Base-by-base conservation (phyloP, 2,113 vertebrate genomes). In the Symphodus melops region DNA sequence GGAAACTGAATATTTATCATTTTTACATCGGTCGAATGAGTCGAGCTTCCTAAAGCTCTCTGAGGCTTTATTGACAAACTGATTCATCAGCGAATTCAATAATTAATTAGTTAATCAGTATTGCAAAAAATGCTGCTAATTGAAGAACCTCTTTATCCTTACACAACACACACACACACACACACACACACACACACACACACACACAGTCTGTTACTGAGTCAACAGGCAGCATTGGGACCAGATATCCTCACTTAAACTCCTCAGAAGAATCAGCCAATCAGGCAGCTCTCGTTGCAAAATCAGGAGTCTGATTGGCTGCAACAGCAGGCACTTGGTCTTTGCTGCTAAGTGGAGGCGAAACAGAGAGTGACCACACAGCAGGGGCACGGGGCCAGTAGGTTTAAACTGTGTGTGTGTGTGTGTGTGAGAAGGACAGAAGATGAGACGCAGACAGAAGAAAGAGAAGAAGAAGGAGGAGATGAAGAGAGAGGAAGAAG, bases 281-380 rank as follows among this genome's bases (percentile, higher is more conserved):
- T 91, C 83, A 77, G 0, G 5, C 1, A 8, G 56, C 72, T 6
- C 41, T 9, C 5, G 7, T 37, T 57, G 44, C 4, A 42, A 68
- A 48, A 46, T 17, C 61, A 11, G 51, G 3, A n/a, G 17, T 75
- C 20, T 77, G 82, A 91, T 88, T 92, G 88, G 85, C 20, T 20
- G 78, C 67, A 54, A 48, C 53, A 28, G 13, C 17, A 68, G 5
- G 19, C 66, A 37, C 49, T 76, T 69, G 77, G 66, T 64, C 46
- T 74, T 73, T 74, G 83, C 79, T 85, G 82, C 75, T 68, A 69
- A 85, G 77, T 64, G 65, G 77, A 83, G 59, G 53, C 5, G n/a
- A 73, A 56, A 52, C 5, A 21, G 78, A 81, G 78, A 88, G 84
- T 82, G 85, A 82, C 79, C 83, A 67, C 78, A 68, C 75, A 89